Percentiles rank a stretch among this genome's conserved stretches.
Evolutionary conservation across 2,113 vertebrate genomes (phyloP).

Genomic region (Felis chaus): DNA sequence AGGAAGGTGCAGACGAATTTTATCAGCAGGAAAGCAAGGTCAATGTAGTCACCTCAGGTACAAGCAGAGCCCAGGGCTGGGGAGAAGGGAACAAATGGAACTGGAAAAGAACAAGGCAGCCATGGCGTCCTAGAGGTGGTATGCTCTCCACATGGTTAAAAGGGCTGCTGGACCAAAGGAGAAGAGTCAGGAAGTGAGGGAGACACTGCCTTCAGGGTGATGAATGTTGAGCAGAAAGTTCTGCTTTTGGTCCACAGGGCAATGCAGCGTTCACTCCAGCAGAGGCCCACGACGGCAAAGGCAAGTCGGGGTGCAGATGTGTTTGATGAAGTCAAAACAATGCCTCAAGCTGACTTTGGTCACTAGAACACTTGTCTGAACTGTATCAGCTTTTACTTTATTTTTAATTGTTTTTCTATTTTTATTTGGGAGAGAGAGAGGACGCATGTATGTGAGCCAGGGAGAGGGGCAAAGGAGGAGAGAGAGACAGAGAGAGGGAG

Average conservation of each 20-base stretch:
- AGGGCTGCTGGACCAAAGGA: neutral
- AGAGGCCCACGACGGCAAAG: fast-evolving
- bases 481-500: too few species aligned
- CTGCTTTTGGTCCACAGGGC: neutral
- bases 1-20: neutral
- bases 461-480: too few species aligned
- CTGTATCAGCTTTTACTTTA: neutral
- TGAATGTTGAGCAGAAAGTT: neutral
- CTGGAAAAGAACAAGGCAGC: neutral
- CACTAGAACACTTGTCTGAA: neutral
- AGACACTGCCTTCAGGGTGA: fast-evolving
- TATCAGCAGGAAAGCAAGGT: neutral
- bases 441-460: too few species aligned
- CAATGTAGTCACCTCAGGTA: neutral
- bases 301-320: neutral
- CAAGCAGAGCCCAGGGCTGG: neutral
- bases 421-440: too few species aligned
- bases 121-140: neutral
- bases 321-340: neutral
- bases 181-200: neutral
- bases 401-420: too few species aligned
- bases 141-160: neutral
- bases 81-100: neutral
- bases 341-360: neutral
- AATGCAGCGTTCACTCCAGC: neutral